Conservation (phyloP, 2,113 vertebrate species). For the Bothrops jararaca region DNA sequence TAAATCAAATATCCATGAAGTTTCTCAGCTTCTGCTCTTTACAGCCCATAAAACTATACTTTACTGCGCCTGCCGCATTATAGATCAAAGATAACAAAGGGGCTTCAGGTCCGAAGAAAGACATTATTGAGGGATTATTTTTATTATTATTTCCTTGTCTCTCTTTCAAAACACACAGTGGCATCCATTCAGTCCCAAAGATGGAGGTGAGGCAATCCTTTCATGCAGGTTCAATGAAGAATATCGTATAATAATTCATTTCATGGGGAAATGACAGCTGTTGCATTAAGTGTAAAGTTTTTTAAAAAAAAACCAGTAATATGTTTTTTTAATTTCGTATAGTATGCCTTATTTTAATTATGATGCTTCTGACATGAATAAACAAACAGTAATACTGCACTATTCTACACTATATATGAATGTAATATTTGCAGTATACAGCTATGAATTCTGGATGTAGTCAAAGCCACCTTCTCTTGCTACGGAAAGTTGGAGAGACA, state of each 20-base stretch:
- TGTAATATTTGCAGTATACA: not conserved
- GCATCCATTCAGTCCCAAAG: constrained; percentile 54
- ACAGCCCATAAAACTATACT: constrained; percentile 71
- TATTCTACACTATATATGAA: not conserved
- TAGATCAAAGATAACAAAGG: constrained; percentile 76
- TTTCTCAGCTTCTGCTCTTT: constrained; percentile 69
- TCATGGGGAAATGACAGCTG: too few species aligned
- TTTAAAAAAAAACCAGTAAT: too few species aligned
- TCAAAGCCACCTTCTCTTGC: too few species aligned
- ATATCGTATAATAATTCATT: too few species aligned
- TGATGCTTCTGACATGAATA: not conserved
- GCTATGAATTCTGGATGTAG: not conserved
- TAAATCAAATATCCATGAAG: constrained; percentile 85
- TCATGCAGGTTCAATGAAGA: too few species aligned
- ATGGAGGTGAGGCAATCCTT: too few species aligned
- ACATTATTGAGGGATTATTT: constrained; percentile 57
- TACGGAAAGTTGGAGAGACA: not conserved
- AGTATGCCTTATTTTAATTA: not conserved
- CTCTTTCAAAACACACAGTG: constrained; percentile 7
- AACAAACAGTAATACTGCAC: not conserved
- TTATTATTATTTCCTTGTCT: constrained; percentile 24
- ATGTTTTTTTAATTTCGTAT: too few species aligned
- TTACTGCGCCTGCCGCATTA: constrained; percentile 71
- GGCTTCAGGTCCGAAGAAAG: constrained; percentile 57
- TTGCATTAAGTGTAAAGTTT: not conserved